Evolutionary conservation across 2,113 vertebrate species (phyloP).

Genomic region (Pteronura brasiliensis): DNA sequence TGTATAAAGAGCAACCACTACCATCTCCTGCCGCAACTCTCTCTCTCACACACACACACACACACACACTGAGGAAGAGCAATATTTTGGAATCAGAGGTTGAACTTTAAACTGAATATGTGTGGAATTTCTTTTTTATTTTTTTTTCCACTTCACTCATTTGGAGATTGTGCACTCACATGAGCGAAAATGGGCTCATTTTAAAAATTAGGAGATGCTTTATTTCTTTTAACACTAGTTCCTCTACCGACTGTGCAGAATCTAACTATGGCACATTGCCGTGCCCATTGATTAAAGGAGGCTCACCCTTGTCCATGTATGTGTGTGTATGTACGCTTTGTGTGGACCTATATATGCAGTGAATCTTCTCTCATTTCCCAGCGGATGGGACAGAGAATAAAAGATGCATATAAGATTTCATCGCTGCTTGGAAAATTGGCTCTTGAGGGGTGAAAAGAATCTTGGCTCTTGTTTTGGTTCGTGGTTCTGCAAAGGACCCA

Average conservation of each 20-base stretch:
- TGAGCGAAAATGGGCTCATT: background rate
- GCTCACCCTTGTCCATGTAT: too few relatives aligned
- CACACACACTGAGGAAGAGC: background rate
- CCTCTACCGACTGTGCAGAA: background rate
- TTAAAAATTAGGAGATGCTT: background rate
- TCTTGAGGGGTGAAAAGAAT: background rate
- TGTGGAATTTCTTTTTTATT: background rate
- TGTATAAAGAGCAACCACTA: background rate
- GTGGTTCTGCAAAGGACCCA: background rate
- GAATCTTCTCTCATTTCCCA: background rate
- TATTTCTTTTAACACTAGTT: background rate
- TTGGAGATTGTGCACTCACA: background rate
- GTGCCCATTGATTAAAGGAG: background rate
- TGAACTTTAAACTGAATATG: background rate
- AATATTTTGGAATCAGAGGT: background rate
- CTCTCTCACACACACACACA: too few relatives aligned
- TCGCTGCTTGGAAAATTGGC: background rate
- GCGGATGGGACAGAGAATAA: background rate
- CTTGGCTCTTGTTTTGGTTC: background rate
- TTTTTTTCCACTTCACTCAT: background rate
- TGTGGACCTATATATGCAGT: too few relatives aligned
- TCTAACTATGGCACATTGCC: background rate
- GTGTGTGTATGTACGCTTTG: background rate
- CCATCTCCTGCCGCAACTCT: background rate
- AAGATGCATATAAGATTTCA: background rate